Evolutionary conservation across 2,888 invertebrate genomes (phyloP).

Genomic region (Xanthorhoe designata): DNA sequence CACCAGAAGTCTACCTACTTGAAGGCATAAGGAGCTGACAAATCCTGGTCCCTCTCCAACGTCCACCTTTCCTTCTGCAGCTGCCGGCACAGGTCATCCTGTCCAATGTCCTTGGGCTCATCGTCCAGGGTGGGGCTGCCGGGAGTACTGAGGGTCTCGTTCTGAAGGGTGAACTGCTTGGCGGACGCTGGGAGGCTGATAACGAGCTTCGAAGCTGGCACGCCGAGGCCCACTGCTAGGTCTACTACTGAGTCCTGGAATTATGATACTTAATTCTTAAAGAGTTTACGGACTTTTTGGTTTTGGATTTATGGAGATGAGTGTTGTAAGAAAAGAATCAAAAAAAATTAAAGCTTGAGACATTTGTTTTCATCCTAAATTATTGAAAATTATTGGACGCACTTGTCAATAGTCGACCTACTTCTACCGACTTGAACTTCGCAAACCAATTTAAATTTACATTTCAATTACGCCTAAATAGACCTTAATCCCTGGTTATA

Average conservation of each 20-base stretch:
- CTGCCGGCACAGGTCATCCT: constrained; percentile 86
- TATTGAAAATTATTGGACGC: constrained; percentile 41
- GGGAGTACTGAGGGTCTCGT: constrained; percentile 88
- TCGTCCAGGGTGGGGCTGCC: constrained; percentile 87
- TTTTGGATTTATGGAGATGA: no score
- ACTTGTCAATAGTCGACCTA: constrained; percentile 53
- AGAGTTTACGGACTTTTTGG: no score
- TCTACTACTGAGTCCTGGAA: constrained; percentile 90
- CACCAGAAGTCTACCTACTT: constrained; percentile 64
- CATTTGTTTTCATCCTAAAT: no score
- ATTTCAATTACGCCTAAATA: constrained; percentile 36
- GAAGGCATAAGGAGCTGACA: constrained; percentile 91
- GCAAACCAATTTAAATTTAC: constrained; percentile 34
- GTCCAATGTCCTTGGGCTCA: constrained; percentile 83
- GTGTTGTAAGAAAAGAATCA: no score
- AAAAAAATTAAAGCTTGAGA: no score
- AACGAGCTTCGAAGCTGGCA: constrained; percentile 89
- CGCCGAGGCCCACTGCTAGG: constrained; percentile 89
- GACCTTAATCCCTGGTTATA: constrained; percentile 36
- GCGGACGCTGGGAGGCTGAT: constrained; percentile 90
- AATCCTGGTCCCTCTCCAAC: constrained; percentile 90
- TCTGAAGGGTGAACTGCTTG: constrained; percentile 87
- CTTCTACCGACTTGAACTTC: constrained; percentile 34
- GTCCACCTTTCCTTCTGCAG: constrained; percentile 89
- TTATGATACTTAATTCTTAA: no score